A percentile compares a stretch with the other conserved stretches of the same genome.
Conservation (phyloP, 2,797 vertebrate species). For the Brachymystax lenok region DNA sequence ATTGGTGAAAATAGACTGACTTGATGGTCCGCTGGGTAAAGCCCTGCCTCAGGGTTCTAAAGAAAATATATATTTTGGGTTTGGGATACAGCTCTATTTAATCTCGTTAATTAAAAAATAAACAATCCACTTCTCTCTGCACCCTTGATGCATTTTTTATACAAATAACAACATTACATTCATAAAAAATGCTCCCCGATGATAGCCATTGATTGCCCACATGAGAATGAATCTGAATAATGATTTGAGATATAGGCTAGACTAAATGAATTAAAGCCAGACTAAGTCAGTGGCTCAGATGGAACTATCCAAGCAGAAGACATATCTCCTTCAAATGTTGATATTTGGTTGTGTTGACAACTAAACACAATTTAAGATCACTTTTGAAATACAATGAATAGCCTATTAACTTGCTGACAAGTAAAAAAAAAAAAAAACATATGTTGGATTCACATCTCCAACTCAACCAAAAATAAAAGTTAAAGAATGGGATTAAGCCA, state of each 20-base stretch:
- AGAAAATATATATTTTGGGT: conserved; percentile 13
- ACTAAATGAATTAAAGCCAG: conserved; percentile 38
- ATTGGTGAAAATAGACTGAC: neutral
- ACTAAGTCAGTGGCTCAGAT: too few species aligned
- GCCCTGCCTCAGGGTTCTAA: too few species aligned
- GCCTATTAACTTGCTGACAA: too few species aligned
- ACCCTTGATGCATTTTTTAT: neutral
- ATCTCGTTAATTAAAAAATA: conserved; percentile 44
- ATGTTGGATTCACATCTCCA: too few species aligned
- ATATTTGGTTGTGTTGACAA: too few species aligned
- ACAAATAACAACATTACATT: conserved; percentile 12
- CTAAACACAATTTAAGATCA: too few species aligned
- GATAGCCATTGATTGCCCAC: conserved; percentile 46
- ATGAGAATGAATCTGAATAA: conserved; percentile 39
- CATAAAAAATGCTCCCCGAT: conserved; percentile 45
- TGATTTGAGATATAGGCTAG: conserved; percentile 56
- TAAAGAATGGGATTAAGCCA: too few species aligned
- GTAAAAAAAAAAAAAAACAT: too few species aligned
- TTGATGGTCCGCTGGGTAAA: neutral
- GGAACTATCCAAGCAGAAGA: too few species aligned
- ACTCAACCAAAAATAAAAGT: too few species aligned
- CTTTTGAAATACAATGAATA: too few species aligned
- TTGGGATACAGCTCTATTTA: conserved; percentile 48
- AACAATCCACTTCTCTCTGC: conserved; percentile 35
- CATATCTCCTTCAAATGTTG: too few species aligned